Evolutionary conservation across 2,888 invertebrate species (phyloP), one percentile per base, ranked within the genome.

Genomic region (Noctua comes): DNA sequence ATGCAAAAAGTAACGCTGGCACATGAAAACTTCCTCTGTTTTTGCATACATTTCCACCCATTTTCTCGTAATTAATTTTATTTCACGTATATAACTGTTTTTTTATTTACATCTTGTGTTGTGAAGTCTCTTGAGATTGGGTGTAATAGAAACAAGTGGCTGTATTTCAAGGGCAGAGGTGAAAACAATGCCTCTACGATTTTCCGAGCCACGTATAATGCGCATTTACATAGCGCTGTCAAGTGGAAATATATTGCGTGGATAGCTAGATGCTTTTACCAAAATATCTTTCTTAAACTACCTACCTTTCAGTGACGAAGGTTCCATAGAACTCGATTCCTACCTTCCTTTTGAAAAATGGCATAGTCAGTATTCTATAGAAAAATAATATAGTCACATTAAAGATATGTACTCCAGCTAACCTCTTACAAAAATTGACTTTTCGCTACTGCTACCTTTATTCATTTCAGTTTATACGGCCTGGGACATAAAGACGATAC

Each of bases 171-270:
- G 68, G 59, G 59, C 46, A 76, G 27, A 54, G 65, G 81, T 84
- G 59, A 82, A 79, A 79, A 83, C 68, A 74, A 80, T 80, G 71
- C 62, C 48, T 62, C 48, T 70, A 40, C 48, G 59, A 65, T 73
- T 71, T 68, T 72, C 65, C 40, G 48, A 27, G 69, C 10, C n/a
- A 76, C 27, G 62, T 51, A 73, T 40, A 73, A 76, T 73, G 18
- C 48, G 43, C 64, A 68, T 83, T 71, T 73, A 59, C 69, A 51
- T 48, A 78, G 62, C n/a, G 64, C 65, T 69, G 57, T 80, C 84
- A 78, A 77, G 73, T 77, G 66, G 68, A 77, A 75, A 77, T 76
- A 80, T 73, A 74, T 73, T 69, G 69, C 51, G 64, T 75, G 10
- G 18, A n/a, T 57, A 66, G 27, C 13, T 59, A 40, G 18, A 18